Evolutionary conservation across 2,888 invertebrate genomes (phyloP), one percentile per base, ranked within the genome.

Genomic region (Hirudinaria manillensis): DNA sequence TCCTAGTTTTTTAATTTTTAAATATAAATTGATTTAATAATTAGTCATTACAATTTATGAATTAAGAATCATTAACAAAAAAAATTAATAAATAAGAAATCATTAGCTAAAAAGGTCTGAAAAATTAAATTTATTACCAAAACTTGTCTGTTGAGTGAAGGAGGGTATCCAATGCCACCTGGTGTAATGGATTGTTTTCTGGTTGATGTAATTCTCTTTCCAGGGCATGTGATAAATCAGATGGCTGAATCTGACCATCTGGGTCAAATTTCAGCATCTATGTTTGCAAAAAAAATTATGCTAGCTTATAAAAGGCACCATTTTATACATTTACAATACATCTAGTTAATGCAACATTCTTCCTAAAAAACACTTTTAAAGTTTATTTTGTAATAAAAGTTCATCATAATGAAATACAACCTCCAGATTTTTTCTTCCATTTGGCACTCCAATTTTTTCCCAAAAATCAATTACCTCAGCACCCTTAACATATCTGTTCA

Each of bases 141-240:
- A 73, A 55, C 38, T 73, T 73, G 34, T 73, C 73, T 24, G 73
- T 56, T 61, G 73, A 73, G 29, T 73, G 61, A 24, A 73, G 38
- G 1, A 73, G 65, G 34, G 36, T 36, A 55, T 32, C 34, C 24
- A 65, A 61, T 29, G 73, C 73, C 4, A 45, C 73, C 24, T 56
- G 38, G 24, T 73, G 73, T 16, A 73, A 19, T n/a, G 56, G n/a
- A 36, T 56, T 24, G 61, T 73, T 65, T 55, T 65, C 61, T 21
- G 61, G 24, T 32, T 53, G 27, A 10, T 65, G 34, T 2, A 73
- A 32, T 24, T 73, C 36, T 24, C 45, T n/a, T 38, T 73, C 73
- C n/a, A 73, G 38, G 16, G 36, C 65, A 27, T 34, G 24, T n/a
- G 61, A 34, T 34, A 73, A 34, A 19, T 61, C 34, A 21, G n/a